Conservation (phyloP, 1,140 invertebrate species). For the Idris sp. region DNA sequence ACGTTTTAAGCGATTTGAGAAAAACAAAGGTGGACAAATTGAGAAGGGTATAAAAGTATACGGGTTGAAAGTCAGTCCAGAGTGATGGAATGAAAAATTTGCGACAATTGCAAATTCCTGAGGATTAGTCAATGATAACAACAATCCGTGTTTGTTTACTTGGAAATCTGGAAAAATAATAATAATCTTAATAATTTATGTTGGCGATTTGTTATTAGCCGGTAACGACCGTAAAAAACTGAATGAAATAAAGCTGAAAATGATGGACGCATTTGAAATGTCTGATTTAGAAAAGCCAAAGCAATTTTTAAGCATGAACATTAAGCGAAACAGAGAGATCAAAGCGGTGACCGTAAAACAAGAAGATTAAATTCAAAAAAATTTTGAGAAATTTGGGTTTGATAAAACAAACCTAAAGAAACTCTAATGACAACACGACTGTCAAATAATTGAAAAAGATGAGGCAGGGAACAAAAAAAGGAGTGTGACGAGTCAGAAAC, state of each 20-base stretch:
- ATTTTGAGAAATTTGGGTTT: neutral
- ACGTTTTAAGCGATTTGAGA: neutral
- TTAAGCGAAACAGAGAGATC: neutral
- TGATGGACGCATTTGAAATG: neutral
- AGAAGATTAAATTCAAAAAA: neutral
- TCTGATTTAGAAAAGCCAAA: neutral
- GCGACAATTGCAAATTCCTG: neutral
- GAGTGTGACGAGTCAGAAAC: neutral
- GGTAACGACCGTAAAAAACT: neutral
- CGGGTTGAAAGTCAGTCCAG: neutral
- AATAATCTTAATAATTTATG: neutral
- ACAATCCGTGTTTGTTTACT: conserved; percentile 2
- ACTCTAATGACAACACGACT: neutral
- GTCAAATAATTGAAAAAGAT: neutral
- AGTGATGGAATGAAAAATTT: conserved; percentile 4
- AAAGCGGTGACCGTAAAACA: neutral
- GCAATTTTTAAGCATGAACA: neutral
- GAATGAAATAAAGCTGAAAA: neutral
- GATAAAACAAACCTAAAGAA: neutral
- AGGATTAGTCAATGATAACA: neutral
- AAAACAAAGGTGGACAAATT: neutral
- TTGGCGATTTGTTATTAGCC: neutral
- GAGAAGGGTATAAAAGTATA: neutral
- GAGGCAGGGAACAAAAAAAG: neutral
- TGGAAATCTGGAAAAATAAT: neutral